Conservation (phyloP, 2,113 vertebrate genomes). For the Sceloporus tristichus region DNA sequence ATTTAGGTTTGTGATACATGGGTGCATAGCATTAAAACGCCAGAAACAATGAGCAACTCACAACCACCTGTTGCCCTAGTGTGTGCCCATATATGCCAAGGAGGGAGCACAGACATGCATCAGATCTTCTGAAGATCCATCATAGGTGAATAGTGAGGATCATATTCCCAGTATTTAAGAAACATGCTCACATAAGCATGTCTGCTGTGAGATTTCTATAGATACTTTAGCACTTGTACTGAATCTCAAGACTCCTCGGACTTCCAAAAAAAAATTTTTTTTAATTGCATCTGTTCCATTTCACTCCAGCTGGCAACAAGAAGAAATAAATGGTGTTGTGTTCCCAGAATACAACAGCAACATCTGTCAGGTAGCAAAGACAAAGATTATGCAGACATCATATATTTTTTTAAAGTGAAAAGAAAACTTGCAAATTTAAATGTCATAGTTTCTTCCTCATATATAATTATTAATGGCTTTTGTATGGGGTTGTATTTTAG, state of each 20-base stretch:
- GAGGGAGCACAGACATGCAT: not conserved
- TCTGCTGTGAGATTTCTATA: not conserved
- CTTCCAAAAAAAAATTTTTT: constrained; percentile 22
- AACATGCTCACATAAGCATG: not conserved
- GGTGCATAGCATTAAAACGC: too few relatives aligned
- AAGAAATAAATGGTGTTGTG: constrained; percentile 15
- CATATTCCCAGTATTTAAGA: not conserved
- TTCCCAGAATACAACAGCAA: constrained; percentile 12
- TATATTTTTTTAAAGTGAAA: constrained; percentile 15
- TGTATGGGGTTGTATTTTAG: too few relatives aligned
- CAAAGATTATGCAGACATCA: constrained; percentile 23
- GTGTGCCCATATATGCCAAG: too few relatives aligned
- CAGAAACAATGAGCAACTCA: not conserved
- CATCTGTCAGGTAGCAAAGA: constrained; percentile 36
- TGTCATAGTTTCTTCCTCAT: too few relatives aligned
- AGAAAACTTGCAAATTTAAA: not conserved
- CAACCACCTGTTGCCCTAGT: not conserved
- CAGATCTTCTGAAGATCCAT: not conserved
- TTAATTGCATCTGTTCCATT: constrained; percentile 27
- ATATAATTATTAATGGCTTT: too few relatives aligned
- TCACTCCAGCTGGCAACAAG: constrained; percentile 15
- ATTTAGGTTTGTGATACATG: too few relatives aligned
- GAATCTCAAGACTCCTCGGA: constrained; percentile 24
- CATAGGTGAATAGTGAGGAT: not conserved
- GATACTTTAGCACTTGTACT: not conserved